These are phyloP conservation scores for Gymnothorax javanicus DNA, from an alignment of 2,797 vertebrate genomes.

Conservation along the genomic window DNA sequence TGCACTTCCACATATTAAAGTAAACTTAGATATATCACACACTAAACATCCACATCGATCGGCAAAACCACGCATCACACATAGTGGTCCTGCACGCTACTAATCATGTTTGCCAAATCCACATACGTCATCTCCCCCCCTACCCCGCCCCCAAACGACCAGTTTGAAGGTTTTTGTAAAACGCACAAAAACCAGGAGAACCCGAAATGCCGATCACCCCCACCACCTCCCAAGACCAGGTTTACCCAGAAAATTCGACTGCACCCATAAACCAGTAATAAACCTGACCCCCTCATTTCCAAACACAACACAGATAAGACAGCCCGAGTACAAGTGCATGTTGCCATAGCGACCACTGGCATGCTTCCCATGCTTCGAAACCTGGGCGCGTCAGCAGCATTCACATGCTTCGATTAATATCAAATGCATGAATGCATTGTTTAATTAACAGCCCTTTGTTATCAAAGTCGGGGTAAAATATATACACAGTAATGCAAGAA, in stretches of 20 bases:
- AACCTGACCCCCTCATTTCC: not conserved
- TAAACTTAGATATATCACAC: no score
- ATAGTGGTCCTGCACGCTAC: not conserved
- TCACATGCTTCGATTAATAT: not conserved
- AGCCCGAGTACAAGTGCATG: not conserved
- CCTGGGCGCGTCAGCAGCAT: not conserved
- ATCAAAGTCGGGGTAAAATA: not conserved
- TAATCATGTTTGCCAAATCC: not conserved
- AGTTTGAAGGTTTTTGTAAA: not conserved
- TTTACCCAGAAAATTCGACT: not conserved
- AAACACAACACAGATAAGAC: not conserved
- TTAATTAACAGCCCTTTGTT: not conserved
- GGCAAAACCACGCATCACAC: not conserved
- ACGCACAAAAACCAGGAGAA: not conserved
- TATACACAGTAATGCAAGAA: not conserved
- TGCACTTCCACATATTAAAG: no score
- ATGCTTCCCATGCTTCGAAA: conserved; percentile 23
- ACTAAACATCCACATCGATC: no score
- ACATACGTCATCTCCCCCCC: not conserved
- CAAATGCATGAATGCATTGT: not conserved
- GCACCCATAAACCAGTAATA: not conserved
- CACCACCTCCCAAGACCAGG: not conserved
- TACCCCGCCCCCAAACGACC: not conserved
- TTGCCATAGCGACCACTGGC: not conserved
- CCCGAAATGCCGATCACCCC: not conserved